Evolutionary conservation across 2,888 invertebrate species (phyloP).

Genomic region (Limnephilus auricula): DNA sequence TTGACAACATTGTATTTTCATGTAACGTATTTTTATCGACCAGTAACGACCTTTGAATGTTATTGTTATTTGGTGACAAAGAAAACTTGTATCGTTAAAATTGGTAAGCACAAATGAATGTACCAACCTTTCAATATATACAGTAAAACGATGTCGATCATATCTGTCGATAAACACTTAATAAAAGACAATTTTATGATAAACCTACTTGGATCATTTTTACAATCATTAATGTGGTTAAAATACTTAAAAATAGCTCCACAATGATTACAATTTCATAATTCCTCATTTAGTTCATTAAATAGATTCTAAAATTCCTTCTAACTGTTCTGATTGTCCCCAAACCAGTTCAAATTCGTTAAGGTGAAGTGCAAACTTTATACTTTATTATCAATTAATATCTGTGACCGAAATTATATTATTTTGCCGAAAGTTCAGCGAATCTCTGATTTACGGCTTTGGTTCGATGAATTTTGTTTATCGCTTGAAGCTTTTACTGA

Average conservation of each 20-base stretch:
- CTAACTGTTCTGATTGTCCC: neutral
- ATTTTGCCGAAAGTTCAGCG: constrained; percentile 53
- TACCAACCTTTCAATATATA: neutral
- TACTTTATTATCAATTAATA: constrained; percentile 62
- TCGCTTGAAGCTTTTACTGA: constrained; percentile 63
- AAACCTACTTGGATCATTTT: neutral
- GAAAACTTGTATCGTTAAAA: neutral
- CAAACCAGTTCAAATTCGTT: neutral
- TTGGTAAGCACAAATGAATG: neutral
- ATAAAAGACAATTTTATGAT: neutral
- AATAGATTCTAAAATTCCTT: neutral
- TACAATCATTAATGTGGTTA: neutral
- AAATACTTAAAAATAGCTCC: neutral
- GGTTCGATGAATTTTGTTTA: constrained; percentile 54
- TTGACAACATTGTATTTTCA: neutral
- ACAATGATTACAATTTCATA: neutral
- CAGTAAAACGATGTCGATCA: neutral
- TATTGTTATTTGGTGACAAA: neutral
- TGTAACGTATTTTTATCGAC: neutral
- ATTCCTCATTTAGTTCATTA: neutral
- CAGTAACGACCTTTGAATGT: neutral
- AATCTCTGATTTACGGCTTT: constrained; percentile 25
- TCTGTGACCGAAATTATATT: constrained; percentile 63
- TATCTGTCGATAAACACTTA: neutral
- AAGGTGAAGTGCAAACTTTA: constrained; percentile 48